A percentile compares a stretch with the other conserved stretches of the same genome.
Evolutionary conservation across 2,888 invertebrate species (phyloP).

Genomic region (Metallyticus violacea): DNA sequence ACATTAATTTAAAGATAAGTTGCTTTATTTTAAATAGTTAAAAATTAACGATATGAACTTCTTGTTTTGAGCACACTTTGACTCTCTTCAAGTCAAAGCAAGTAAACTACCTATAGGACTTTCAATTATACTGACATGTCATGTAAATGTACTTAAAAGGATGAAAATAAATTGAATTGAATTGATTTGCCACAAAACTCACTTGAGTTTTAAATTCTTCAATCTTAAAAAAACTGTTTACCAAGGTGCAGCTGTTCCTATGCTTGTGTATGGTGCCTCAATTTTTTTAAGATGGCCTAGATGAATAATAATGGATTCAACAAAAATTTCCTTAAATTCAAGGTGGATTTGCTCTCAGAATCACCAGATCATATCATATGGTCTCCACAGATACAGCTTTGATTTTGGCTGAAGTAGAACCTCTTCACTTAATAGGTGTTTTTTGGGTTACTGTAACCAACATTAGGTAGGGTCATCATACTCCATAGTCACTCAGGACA

Average conservation of each 20-base stretch:
- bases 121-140: too few species aligned
- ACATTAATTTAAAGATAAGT: not conserved
- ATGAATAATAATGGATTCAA: too few species aligned
- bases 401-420: not conserved
- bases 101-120: not conserved
- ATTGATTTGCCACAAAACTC: not conserved
- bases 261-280: not conserved
- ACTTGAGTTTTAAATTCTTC: not conserved
- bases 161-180: too few species aligned
- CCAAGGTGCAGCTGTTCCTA: not conserved
- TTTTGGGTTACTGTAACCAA: too few species aligned
- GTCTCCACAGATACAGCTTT: not conserved
- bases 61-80: not conserved
- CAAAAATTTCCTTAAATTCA: not conserved
- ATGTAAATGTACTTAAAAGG: too few species aligned
- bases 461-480: too few species aligned
- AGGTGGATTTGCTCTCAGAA: not conserved
- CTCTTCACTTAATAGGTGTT: not conserved
- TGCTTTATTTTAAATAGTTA: not conserved
- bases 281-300: not conserved
- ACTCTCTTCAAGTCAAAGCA: not conserved
- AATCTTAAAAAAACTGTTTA: not conserved
- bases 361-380: not conserved
- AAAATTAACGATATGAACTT: not conserved
- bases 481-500: too few species aligned